Conservation (phyloP, 2,888 invertebrate genomes). For the Mystacides longicornis region DNA sequence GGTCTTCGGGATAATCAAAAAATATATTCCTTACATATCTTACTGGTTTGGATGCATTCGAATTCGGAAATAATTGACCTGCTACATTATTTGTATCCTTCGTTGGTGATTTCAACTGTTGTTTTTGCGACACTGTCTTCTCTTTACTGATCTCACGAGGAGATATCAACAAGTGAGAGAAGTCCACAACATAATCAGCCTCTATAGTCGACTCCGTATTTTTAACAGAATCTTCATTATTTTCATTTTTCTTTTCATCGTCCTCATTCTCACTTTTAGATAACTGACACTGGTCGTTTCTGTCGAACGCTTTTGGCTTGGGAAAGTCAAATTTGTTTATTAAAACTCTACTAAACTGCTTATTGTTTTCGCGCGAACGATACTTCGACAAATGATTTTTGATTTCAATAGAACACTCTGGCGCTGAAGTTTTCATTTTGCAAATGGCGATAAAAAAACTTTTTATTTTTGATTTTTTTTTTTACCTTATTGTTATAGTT, state of each 20-base stretch:
- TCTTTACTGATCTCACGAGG: no score
- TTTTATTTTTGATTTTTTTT: no score
- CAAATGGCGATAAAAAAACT: no score
- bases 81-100: no score
- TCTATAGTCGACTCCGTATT: background rate
- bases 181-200: background rate
- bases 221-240: background rate
- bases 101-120: no score
- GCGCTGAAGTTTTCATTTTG: no score
- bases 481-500: no score
- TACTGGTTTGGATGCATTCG: no score
- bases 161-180: background rate
- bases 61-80: no score
- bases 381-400: background rate
- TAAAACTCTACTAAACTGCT: background rate
- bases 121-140: no score
- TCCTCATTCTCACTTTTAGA: background rate
- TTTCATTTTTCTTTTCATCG: background rate
- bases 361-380: background rate
- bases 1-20: background rate
- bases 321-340: background rate
- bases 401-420: no score
- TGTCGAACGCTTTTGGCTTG: background rate
- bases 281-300: background rate
- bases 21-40: background rate